Base-by-base conservation (phyloP, 2,888 invertebrate genomes). In the Glaucopsyche alexis region DNA sequence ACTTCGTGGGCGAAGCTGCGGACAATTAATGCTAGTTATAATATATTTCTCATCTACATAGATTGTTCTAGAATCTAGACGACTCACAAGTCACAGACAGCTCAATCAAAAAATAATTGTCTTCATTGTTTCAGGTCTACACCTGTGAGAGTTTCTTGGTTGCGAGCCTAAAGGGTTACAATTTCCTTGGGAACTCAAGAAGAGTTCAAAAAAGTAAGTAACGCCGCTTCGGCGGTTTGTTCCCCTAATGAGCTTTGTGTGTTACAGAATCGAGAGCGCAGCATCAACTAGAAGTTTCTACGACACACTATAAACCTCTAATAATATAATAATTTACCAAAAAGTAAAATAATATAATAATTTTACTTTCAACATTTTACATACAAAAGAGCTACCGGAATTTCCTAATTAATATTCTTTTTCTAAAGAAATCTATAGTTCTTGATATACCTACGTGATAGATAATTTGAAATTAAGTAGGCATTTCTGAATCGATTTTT, bases 181-280 rank as follows among this genome's bases (percentile, higher is more conserved):
- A 93, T 93, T 93, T 90, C 93, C 84, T 81, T 87, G 86, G 89
- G 91, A 85, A 85, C 91, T 91, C 91, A 84, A 84, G 89, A 89
- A 86, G 93, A 92, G 91, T 91, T 91, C 89, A 87, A 91, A 81
- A 76, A 92, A 90, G 93, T 93, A 87, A 93, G 93, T 93, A 86
- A 83, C 81, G 72, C 80, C 80, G 80, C 79, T 78, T 19, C 74
- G 76, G 80, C 79, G 80, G 80, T 79, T 71, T 74, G 79, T 79
- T 80, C 77, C 77, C 76, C 77, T 78, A 79, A 79, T 72, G n/a
- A 55, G 65, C 78, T 83, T 79, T 89, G 77, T 89, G 88, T 89
- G 88, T 91, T 88, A 73, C 92, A 90, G 89, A 79, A 78, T 71
- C 73, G 78, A 80, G 78, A 55, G 13, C 49, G 72, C 52, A 47